Conservation (phyloP, 1,140 invertebrate genomes). For the Triops cancriformis region DNA sequence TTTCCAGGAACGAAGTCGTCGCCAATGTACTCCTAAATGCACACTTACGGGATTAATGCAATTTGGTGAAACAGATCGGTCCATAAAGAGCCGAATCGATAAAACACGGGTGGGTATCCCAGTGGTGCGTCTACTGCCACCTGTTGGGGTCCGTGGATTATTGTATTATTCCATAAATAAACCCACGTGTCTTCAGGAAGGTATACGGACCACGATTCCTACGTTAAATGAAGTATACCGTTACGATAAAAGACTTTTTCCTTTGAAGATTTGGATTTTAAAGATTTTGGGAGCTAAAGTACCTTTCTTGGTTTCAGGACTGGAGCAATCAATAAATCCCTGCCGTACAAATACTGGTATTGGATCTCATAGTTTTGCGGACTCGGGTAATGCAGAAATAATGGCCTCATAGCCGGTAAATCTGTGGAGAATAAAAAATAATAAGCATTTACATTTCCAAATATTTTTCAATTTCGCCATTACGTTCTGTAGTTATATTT, state of each 20-base stretch:
- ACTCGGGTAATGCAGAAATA: slow-evolving; percentile 37
- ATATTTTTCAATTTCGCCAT: background rate
- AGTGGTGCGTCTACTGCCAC: slow-evolving; percentile 22
- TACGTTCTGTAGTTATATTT: slow-evolving; percentile 31
- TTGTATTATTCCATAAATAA: slow-evolving; percentile 16
- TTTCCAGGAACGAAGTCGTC: no score
- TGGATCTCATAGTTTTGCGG: slow-evolving; percentile 30
- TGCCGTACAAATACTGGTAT: slow-evolving; percentile 40
- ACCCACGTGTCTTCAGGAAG: slow-evolving; percentile 17
- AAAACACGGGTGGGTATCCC: slow-evolving; percentile 25
- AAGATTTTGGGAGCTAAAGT: background rate
- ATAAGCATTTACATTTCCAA: no score
- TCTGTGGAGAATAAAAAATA: no score
- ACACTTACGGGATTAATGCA: background rate
- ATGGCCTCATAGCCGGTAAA: slow-evolving; percentile 37
- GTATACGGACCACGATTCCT: slow-evolving; percentile 9
- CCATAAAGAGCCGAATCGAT: slow-evolving; percentile 14
- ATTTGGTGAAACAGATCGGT: slow-evolving; percentile 16
- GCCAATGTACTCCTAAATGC: background rate
- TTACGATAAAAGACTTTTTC: no score
- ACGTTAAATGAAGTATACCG: background rate
- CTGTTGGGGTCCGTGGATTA: background rate
- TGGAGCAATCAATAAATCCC: slow-evolving; percentile 40
- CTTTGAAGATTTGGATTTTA: background rate
- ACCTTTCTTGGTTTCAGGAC: slow-evolving; percentile 31